phyloP scores from a whole-genome alignment of 2,113 vertebrate genomes.

The Mastomys natalensis region DNA sequence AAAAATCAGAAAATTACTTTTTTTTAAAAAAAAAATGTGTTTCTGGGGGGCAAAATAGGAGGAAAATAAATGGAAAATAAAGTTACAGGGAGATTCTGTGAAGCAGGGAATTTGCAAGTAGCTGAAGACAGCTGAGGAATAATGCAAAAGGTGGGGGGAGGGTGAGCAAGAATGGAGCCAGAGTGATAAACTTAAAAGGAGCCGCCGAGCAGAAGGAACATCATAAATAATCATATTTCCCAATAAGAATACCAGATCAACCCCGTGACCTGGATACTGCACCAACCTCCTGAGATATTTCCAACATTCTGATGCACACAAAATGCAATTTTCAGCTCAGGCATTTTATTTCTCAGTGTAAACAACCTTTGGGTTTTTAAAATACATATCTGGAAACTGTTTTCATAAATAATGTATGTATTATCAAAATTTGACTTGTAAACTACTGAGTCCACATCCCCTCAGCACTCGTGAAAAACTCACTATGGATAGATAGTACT shows the following conservation, averaged over 20 bases:
- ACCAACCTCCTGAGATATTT: not conserved
- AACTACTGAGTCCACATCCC: not conserved
- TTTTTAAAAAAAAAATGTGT: not conserved
- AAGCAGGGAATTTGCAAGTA: conserved; percentile 63
- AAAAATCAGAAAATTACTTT: conserved; percentile 80
- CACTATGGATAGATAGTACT: not conserved
- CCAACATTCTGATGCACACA: conserved; percentile 57
- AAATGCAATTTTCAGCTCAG: conserved; percentile 45
- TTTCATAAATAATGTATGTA: conserved; percentile 62
- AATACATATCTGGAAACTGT: conserved; percentile 54
- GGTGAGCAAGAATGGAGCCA: not conserved
- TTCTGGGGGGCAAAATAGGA: conserved; percentile 68
- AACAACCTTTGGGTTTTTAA: conserved; percentile 63
- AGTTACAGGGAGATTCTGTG: conserved; percentile 48
- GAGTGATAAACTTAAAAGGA: conserved; percentile 72
- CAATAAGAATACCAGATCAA: conserved; percentile 68
- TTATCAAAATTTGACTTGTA: conserved; percentile 59
- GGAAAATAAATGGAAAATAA: conserved; percentile 64
- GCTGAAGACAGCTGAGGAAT: conserved; percentile 71
- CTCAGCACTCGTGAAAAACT: not conserved
- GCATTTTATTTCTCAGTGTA: conserved; percentile 51
- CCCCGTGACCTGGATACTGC: conserved; percentile 70
- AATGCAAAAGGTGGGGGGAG: conserved; percentile 44
- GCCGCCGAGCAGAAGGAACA: conserved; percentile 69
- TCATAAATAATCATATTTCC: conserved; percentile 74